Percentiles rank a stretch among this genome's conserved stretches.
Conservation (phyloP, 2,113 vertebrate species). For the Meriones unguiculatus region DNA sequence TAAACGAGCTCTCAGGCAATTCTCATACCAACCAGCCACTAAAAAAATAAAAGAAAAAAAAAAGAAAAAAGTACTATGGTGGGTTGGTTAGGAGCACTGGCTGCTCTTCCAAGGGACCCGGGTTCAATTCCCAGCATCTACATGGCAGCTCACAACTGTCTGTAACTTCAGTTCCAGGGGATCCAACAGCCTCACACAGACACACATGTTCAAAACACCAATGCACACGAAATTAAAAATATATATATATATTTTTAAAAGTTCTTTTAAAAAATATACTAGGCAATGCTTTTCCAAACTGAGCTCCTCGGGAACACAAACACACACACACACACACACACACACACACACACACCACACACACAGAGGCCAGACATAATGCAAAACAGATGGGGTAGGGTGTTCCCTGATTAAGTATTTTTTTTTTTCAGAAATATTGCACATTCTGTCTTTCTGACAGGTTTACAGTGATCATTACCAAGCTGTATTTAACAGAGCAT, state of each 20-base stretch:
- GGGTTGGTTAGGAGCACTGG: too few species aligned
- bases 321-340: background rate
- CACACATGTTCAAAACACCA: too few species aligned
- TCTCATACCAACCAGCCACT: background rate
- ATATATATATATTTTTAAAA: too few species aligned
- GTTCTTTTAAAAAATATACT: background rate
- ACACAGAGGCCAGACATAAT: background rate
- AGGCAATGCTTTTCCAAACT: background rate
- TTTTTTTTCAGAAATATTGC: slow-evolving; percentile 15
- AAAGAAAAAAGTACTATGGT: too few species aligned
- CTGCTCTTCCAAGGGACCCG: too few species aligned
- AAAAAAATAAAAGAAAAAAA: background rate
- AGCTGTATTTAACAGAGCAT: slow-evolving; percentile 10
- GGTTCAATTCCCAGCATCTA: too few species aligned
- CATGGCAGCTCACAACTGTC: too few species aligned
- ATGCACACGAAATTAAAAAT: background rate
- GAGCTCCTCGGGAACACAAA: background rate
- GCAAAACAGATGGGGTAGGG: background rate
- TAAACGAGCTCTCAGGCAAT: background rate
- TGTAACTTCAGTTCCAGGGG: too few species aligned
- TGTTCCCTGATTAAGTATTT: background rate
- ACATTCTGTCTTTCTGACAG: background rate
- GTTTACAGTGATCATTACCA: background rate
- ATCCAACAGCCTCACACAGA: too few species aligned
- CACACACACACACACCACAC: too few species aligned